phyloP scores from a whole-genome alignment of 1,140 invertebrate genomes.

The Meloidogyne exigua region DNA sequence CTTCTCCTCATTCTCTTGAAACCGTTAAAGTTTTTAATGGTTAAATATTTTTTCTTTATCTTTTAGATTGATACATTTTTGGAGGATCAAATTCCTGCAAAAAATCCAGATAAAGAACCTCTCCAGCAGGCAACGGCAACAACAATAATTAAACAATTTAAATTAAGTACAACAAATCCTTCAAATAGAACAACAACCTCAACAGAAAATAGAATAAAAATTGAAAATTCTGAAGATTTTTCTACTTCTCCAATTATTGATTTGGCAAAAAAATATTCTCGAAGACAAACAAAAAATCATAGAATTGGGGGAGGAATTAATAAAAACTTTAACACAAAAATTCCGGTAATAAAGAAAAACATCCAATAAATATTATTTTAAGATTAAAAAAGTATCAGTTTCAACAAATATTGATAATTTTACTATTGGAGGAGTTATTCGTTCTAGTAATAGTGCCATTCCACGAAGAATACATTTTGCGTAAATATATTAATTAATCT shows the following conservation, averaged over 20 bases:
- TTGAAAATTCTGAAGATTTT: neutral
- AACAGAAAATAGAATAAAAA: neutral
- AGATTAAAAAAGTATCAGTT: conserved; percentile 6
- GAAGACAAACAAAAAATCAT: neutral
- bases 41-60: neutral
- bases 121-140: conserved; percentile 31
- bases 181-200: neutral
- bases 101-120: neutral
- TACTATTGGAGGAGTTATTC: neutral
- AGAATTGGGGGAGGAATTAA: neutral
- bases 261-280: neutral
- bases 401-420: conserved; percentile 7
- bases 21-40: neutral
- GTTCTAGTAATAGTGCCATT: neutral
- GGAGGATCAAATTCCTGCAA: neutral
- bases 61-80: neutral
- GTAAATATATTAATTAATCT: neutral
- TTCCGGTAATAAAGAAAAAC: neutral
- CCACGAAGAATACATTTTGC: neutral
- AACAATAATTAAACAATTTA: conserved; percentile 40
- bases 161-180: conserved; percentile 22
- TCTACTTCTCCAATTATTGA: too few species aligned
- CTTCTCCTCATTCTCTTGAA: conserved; percentile 9
- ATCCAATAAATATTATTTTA: neutral
- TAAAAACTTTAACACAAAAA: neutral